These are phyloP conservation scores for Enteromius treurensis DNA, from an alignment of 2,797 vertebrate genomes.

Conservation along the genomic window DNA sequence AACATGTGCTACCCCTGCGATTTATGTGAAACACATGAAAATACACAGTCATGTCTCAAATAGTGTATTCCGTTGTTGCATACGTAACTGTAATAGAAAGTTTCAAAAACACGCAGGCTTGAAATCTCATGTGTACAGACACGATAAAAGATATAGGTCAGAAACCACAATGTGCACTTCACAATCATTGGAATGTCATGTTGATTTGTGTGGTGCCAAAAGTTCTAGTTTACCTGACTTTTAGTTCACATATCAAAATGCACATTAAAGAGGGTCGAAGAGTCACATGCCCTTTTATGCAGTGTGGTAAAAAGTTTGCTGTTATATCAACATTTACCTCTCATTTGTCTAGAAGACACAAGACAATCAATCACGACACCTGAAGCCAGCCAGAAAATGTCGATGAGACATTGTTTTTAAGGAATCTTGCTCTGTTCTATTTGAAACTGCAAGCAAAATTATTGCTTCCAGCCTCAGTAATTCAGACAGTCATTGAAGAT, in stretches of 20 bases:
- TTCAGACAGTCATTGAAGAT: neutral
- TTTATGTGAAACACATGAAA: neutral
- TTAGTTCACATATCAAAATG: neutral
- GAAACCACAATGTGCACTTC: neutral
- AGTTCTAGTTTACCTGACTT: neutral
- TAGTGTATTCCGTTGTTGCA: neutral
- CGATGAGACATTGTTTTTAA: neutral
- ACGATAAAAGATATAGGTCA: neutral
- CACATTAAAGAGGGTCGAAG: neutral
- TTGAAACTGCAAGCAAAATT: neutral
- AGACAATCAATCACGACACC: no score
- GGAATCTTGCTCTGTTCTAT: neutral
- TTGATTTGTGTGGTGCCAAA: neutral
- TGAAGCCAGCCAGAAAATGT: neutral
- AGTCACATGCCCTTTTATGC: neutral
- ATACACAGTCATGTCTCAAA: constrained; percentile 1
- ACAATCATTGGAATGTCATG: neutral
- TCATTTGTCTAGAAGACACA: neutral
- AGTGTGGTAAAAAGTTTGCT: neutral
- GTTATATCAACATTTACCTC: neutral
- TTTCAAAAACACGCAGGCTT: constrained; percentile 1
- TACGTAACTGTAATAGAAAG: neutral
- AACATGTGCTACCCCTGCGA: neutral
- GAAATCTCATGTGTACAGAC: neutral
- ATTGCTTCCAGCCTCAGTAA: neutral